phyloP scores from a whole-genome alignment of 53 echinoderm and acorn worm genomes.

The Echinarachnius parma region DNA sequence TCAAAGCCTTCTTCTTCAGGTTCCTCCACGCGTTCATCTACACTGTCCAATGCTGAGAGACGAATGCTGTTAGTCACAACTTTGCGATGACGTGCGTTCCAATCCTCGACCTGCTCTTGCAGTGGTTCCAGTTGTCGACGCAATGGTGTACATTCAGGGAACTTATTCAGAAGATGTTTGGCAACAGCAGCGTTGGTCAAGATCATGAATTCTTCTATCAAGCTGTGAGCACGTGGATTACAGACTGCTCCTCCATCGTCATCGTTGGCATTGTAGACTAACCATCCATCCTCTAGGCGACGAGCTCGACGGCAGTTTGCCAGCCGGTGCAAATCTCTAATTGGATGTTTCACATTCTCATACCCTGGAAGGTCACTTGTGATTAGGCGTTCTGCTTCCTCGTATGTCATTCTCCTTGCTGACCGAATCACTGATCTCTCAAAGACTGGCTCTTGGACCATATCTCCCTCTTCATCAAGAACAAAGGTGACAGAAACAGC shows the following conservation, averaged over 20 bases:
- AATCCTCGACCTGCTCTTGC: constrained; percentile 49
- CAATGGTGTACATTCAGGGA: constrained; percentile 58
- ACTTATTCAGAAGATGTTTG: constrained; percentile 45
- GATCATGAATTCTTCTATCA: constrained; percentile 74
- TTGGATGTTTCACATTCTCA: constrained; percentile 7
- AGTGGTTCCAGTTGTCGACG: constrained; percentile 67
- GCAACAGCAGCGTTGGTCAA: constrained; percentile 66
- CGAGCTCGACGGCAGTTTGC: constrained; percentile 52
- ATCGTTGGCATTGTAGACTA: constrained; percentile 42
- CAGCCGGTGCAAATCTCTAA: constrained; percentile 22
- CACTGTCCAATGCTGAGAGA: constrained; percentile 18
- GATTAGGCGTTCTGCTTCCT: constrained; percentile 70
- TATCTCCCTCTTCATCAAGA: constrained; percentile 46
- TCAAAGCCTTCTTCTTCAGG: no score
- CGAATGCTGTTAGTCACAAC: constrained; percentile 56
- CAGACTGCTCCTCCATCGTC: constrained; percentile 60
- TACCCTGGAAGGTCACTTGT: no score
- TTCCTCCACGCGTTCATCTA: constrained; percentile 11
- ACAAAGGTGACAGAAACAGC: constrained; percentile 68
- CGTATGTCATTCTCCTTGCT: constrained; percentile 59
- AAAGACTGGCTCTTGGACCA: constrained; percentile 49
- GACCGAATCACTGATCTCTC: constrained; percentile 65
- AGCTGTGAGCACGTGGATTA: constrained; percentile 63
- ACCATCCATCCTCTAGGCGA: constrained; percentile 58
- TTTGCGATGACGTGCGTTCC: constrained; percentile 40